A percentile compares a stretch with the other conserved stretches of the same genome.
Conservation (phyloP, 1,140 invertebrate genomes). For the Megalonaias nervosa region DNA sequence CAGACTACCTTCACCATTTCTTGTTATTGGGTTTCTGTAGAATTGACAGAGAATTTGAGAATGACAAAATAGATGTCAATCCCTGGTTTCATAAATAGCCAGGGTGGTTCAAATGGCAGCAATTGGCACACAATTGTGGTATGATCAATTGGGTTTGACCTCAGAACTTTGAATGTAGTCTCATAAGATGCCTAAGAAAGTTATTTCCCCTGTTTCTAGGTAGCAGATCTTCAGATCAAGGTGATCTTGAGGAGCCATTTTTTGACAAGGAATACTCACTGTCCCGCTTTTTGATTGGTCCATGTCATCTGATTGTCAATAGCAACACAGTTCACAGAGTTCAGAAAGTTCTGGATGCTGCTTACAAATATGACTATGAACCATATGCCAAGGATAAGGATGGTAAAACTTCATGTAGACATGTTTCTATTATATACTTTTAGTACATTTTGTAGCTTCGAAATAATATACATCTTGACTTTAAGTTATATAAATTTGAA, state of each 20-base stretch:
- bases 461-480: background rate
- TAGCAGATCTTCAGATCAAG: slow-evolving; percentile 60
- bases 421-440: background rate
- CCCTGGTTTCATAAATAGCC: too few species aligned
- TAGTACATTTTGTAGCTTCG: background rate
- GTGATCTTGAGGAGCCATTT: slow-evolving; percentile 32
- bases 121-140: too few species aligned
- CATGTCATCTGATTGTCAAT: slow-evolving; percentile 76
- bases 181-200: too few species aligned
- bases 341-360: slow-evolving; percentile 76
- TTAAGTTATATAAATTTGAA: too few species aligned
- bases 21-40: too few species aligned
- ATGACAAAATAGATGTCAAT: too few species aligned
- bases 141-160: too few species aligned
- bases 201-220: slow-evolving; percentile 10
- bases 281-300: slow-evolving; percentile 77
- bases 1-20: too few species aligned
- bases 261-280: slow-evolving; percentile 73
- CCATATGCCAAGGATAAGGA: slow-evolving; percentile 75
- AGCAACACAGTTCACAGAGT: slow-evolving; percentile 81
- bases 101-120: too few species aligned
- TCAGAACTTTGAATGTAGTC: too few species aligned
- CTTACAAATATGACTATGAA: slow-evolving; percentile 79
- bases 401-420: slow-evolving; percentile 33
- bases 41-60: too few species aligned